phyloP scores from a whole-genome alignment of 2,888 invertebrate genomes.

The Pollenia labialis region DNA sequence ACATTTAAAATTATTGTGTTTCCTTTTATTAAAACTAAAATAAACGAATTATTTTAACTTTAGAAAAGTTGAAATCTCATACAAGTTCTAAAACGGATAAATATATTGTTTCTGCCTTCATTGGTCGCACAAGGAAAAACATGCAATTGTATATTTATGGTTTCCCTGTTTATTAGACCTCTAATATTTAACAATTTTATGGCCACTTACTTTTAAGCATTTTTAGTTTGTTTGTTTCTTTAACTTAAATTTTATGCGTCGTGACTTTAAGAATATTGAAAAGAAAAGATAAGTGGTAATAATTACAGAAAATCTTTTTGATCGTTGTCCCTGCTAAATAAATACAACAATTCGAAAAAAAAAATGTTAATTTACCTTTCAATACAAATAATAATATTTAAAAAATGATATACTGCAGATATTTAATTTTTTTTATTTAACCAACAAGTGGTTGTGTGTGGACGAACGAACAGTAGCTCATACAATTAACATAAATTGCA shows the following conservation, averaged over 20 bases:
- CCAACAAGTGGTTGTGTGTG: constrained; percentile 58
- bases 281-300: constrained; percentile 74
- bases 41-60: too few species aligned
- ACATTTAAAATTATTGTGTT: too few species aligned
- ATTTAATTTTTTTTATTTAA: constrained; percentile 63
- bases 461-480: constrained; percentile 73
- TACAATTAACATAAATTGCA: constrained; percentile 75
- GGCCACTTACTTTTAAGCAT: constrained; percentile 60
- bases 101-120: too few species aligned
- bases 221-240: constrained; percentile 6
- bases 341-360: constrained; percentile 22
- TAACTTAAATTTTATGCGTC: constrained; percentile 45
- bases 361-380: constrained; percentile 42
- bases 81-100: too few species aligned
- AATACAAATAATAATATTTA: constrained; percentile 9
- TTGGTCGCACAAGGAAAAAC: too few species aligned
- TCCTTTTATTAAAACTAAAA: too few species aligned
- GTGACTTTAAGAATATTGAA: constrained; percentile 53
- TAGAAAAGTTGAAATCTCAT: too few species aligned
- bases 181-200: constrained; percentile 59
- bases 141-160: too few species aligned
- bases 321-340: constrained; percentile 38
- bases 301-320: constrained; percentile 75
- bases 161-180: neutral
- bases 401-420: neutral